Evolutionary conservation across 2,797 vertebrate genomes (phyloP), one percentile per base, ranked within the genome.

Genomic region (Pristis pectinata): DNA sequence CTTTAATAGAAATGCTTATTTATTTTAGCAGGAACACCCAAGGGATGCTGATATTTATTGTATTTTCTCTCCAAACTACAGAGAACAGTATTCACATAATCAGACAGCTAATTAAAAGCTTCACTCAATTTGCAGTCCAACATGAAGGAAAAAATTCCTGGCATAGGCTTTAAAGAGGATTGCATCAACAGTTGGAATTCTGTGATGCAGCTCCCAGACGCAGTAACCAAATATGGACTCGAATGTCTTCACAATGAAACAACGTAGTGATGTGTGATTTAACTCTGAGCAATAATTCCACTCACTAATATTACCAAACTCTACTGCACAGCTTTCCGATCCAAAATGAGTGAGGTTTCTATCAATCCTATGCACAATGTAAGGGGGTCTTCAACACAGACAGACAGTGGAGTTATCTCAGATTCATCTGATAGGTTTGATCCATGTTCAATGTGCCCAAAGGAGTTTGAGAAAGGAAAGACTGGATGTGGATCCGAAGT

Each of bases 301-400:
- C 30, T 74, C 64, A 34, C 37, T 44, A 53, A 74, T 49, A 49
- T 93, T 44, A 17, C 95, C 95, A 30, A 94, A 95, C 56, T n/a
- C 13, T 53, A 72, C 74, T 95, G 30, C 95, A 94, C 37, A 0
- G 95, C 95, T 89, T 64, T 95, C 95, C 95, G 95, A 95, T 95
- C 95, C 95, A 95, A 95, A 95, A 96, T 95, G 96, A 95, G 95
- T 67, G 93, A 94, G 0, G 9, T 94, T 95, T 95, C 95, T 94
- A 92, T 96, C 95, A 95, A 0, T 95, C 95, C 94, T 89, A 95
- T 94, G 74, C 67, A 53, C 64, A 41, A 41, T 9, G 13, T 53
- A 11, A 95, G 95, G 95, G 95, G 96, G 95, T 96, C 95, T 95
- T 96, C 0, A 76, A 95, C 92, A 94, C 94, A 59, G 85, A 61